Evolutionary conservation across 1,140 invertebrate species (phyloP).

Genomic region (Diprion similis): DNA sequence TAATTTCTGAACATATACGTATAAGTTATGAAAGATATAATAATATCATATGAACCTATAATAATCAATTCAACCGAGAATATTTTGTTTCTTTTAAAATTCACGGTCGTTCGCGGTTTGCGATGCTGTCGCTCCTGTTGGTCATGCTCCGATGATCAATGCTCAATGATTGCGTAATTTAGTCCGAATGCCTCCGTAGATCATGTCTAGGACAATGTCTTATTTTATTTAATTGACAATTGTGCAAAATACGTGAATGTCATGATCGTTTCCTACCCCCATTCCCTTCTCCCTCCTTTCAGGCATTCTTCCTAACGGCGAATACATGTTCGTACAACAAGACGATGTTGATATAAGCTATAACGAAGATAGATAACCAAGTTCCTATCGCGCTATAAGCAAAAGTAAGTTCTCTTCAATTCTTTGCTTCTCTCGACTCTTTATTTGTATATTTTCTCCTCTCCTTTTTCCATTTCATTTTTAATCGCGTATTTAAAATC

Average conservation of each 20-base stretch:
- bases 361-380: conserved; percentile 15
- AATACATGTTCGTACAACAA: conserved; percentile 44
- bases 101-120: neutral
- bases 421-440: neutral
- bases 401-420: neutral
- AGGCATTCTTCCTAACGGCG: conserved; percentile 50
- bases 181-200: too few relatives aligned
- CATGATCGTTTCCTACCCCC: conserved; percentile 21
- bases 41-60: too few relatives aligned
- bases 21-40: neutral
- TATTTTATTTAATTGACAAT: neutral
- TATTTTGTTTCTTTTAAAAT: neutral
- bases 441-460: too few relatives aligned
- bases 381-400: neutral
- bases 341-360: conserved; percentile 28
- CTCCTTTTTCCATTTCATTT: too few relatives aligned
- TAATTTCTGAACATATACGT: too few relatives aligned
- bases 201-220: neutral
- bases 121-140: neutral
- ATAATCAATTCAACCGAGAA: too few relatives aligned
- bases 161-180: too few relatives aligned
- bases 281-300: conserved; percentile 23
- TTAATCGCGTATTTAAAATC: too few relatives aligned
- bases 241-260: neutral
- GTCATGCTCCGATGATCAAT: neutral